Evolutionary conservation across 53 echinoderm and acorn worm genomes (phyloP), one percentile per base, ranked within the genome.

Genomic region (Stichopus horrens): DNA sequence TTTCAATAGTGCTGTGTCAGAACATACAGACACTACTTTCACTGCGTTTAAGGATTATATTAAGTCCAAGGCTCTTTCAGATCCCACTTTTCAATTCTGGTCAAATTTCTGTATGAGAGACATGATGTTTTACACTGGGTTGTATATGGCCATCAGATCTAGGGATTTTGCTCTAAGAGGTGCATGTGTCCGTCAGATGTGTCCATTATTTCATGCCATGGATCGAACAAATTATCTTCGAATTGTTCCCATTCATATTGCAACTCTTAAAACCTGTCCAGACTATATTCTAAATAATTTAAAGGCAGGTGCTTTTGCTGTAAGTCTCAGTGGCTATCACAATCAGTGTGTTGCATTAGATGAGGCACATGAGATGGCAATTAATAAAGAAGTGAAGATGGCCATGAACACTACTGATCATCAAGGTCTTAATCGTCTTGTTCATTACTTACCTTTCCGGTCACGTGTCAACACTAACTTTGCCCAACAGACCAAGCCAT

Each of bases 191-290:
- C 54, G 86, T 19, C 73, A 86, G 55, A 51, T 86, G 53, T 53
- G 73, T 71, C 73, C 86, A 68, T 18, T 86, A 74, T 86, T 86
- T 73, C 73, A 86, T 86, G 86, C 86, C 9, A 20, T 74, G 73
- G 86, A 86, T 57, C 52, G 86, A 20, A 52, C 86, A 22, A 74
- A 52, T 54, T 86, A 86, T 71, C 86, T 86, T 11, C 16, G 74
- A 55, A 54, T 86, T 37, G 55, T 86, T 11, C 86, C 73, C 14
- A 86, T 73, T 16, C 86, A 86, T 53, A 86, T 86, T 74, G 86
- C 86, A 71, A 73, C 73, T 11, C 52, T 86, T 6, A 86, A 73
- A 22, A 73, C 16, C 54, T 86, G 52, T 52, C 74, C 74, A 4
- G 4, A 16, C 14, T 5, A 51, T 73, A 22, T 86, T 54, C 7